Conservation (phyloP, 2,888 invertebrate species). For the Aromia moschata region DNA sequence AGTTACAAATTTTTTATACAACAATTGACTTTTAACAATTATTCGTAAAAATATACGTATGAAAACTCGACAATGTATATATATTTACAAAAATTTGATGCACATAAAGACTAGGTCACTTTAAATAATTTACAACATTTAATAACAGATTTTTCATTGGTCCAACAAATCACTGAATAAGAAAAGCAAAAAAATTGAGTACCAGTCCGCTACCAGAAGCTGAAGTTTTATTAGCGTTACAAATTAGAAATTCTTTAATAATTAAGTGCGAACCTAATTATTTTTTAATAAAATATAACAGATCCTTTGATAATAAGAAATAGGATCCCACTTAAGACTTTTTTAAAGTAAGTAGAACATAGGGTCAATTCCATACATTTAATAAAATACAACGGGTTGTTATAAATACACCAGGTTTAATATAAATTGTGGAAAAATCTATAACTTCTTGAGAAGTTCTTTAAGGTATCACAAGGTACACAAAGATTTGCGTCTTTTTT, state of each 20-base stretch:
- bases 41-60: slow-evolving; percentile 46
- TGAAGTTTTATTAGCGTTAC: slow-evolving; percentile 19
- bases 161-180: slow-evolving; percentile 55
- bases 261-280: slow-evolving; percentile 10
- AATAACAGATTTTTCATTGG: slow-evolving; percentile 50
- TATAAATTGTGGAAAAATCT: slow-evolving; percentile 22
- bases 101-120: slow-evolving; percentile 51
- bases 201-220: slow-evolving; percentile 42
- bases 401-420: slow-evolving; percentile 16
- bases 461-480: slow-evolving; percentile 62
- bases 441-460: slow-evolving; percentile 14
- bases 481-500: slow-evolving; percentile 58
- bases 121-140: slow-evolving; percentile 37
- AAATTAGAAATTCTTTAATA: slow-evolving; percentile 6
- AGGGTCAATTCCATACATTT: slow-evolving; percentile 24
- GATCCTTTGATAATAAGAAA: background rate
- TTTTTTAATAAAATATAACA: background rate
- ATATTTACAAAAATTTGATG: slow-evolving; percentile 46
- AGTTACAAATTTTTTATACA: slow-evolving; percentile 43
- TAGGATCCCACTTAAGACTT: too few species aligned
- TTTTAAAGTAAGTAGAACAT: too few species aligned
- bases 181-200: slow-evolving; percentile 33
- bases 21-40: slow-evolving; percentile 47
- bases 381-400: slow-evolving; percentile 7
- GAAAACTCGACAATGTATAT: slow-evolving; percentile 38